Base-by-base conservation (phyloP, 2,888 invertebrate species). In the Craniophora ligustri region DNA sequence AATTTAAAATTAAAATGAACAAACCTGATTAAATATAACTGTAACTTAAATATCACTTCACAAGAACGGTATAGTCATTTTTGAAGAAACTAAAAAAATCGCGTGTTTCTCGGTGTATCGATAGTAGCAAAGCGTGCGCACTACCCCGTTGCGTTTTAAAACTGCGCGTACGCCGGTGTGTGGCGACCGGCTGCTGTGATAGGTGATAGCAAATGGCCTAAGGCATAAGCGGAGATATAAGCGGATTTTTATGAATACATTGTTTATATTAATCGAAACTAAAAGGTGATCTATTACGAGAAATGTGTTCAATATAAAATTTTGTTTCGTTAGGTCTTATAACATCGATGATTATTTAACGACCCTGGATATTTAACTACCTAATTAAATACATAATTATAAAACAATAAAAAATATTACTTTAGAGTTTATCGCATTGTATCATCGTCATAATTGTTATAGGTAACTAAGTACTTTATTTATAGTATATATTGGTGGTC, bases 91-190 rank as follows among this genome's bases (percentile, higher is more conserved):
- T n/a, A n/a, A 18, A 30, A 55, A 46, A 35, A 45, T 58, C 39
- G 42, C 54, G 59, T 35, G 30, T 49, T 32, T 38, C 30, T 38
- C 40, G 26, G 8, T n/a, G 16, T 16, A 36, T 46, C 23, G 31
- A 8, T 15, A 23, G n/a, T 13, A 11, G 11, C 5, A 14, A 35
- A 26, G 50, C 74, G 72, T 72, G 71, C 62, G 54, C 18, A 34
- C 51, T 23, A 55, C 44, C 67, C 40, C 36, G 49, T 34, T 21
- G 46, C 39, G 58, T 32, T 65, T 49, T 54, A 56, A 45, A 30
- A 73, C 74, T 72, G 74, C 62, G 65, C 49, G 21, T n/a, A 56
- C 56, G 54, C 23, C 45, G 50, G 26, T 39, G 31, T 58, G 64
- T 48, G 47, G 42, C 26, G 39, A 35, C 19, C 28, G 41, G 47